A percentile compares a stretch with the other conserved stretches of the same genome.
phyloP scores from a whole-genome alignment of 2,113 vertebrate genomes.

The Laticauda colubrina region DNA sequence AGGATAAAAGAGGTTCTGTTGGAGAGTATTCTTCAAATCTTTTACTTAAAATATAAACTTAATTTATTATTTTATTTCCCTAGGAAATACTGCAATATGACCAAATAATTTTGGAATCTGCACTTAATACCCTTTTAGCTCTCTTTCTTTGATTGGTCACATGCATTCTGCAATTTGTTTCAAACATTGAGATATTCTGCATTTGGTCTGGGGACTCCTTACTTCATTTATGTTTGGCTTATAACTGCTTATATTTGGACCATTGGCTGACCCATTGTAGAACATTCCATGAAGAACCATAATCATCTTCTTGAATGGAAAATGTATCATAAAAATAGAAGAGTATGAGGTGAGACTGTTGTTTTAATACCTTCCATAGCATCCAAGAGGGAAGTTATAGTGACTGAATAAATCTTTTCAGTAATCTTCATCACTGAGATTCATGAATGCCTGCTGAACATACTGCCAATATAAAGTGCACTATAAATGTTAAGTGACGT shows the following conservation, averaged over 20 bases:
- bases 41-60: neutral
- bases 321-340: neutral
- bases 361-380: fast-evolving
- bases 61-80: neutral
- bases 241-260: neutral
- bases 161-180: neutral
- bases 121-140: neutral
- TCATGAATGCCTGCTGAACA: slow-evolving; percentile 29
- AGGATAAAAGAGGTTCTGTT: fast-evolving
- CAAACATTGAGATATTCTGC: neutral
- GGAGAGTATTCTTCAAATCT: neutral
- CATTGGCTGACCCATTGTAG: neutral
- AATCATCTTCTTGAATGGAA: neutral
- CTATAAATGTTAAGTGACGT: slow-evolving; percentile 40
- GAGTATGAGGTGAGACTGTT: neutral
- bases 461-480: slow-evolving; percentile 52
- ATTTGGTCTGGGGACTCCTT: neutral
- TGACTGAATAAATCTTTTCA: slow-evolving; percentile 56
- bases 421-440: slow-evolving; percentile 36
- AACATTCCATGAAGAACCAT: neutral
- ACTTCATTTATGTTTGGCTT: neutral
- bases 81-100: neutral
- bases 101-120: neutral
- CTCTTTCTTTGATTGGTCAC: neutral
- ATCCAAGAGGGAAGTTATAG: slow-evolving; percentile 14